A percentile compares a stretch with the other conserved stretches of the same genome.
These are phyloP conservation scores for Ommatoiulus sabulosus DNA, from an alignment of 2,888 invertebrate species.

Conservation along the genomic window DNA sequence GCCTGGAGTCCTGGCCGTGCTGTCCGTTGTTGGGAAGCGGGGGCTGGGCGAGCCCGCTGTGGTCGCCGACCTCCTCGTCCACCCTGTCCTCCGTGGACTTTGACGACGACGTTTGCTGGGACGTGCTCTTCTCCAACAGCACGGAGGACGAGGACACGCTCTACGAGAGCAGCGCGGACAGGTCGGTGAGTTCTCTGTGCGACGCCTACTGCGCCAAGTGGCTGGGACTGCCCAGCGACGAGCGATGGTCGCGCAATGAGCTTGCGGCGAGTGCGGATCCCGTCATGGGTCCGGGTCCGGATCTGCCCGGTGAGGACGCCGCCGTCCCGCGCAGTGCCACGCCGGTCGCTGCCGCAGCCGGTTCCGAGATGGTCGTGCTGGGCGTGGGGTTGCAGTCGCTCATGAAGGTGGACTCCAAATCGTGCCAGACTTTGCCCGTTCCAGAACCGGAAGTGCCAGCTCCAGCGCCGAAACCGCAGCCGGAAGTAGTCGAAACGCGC, in stretches of 20 bases:
- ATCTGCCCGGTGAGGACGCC: not conserved
- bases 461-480: not conserved
- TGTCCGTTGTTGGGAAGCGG: not conserved
- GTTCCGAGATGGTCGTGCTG: constrained; percentile 53
- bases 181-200: constrained; percentile 16
- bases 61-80: not conserved
- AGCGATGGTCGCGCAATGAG: not conserved
- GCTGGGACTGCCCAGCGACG: constrained; percentile 23
- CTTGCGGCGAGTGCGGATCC: not conserved
- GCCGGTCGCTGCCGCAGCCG: not conserved
- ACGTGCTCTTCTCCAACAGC: constrained; percentile 30
- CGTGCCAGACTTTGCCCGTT: not conserved
- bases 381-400: constrained; percentile 55
- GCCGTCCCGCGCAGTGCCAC: not conserved
- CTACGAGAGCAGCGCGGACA: constrained; percentile 49
- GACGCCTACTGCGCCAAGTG: constrained; percentile 53
- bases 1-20: not conserved
- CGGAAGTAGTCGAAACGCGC: not conserved
- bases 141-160: constrained; percentile 45
- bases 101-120: not conserved
- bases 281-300: not conserved
- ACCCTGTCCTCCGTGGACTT: constrained; percentile 39
- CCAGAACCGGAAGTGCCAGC: not conserved
- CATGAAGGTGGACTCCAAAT: constrained; percentile 42
- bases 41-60: constrained; percentile 1